phyloP scores from a whole-genome alignment of 2,888 invertebrate genomes.

The Eristalinus aeneus region DNA sequence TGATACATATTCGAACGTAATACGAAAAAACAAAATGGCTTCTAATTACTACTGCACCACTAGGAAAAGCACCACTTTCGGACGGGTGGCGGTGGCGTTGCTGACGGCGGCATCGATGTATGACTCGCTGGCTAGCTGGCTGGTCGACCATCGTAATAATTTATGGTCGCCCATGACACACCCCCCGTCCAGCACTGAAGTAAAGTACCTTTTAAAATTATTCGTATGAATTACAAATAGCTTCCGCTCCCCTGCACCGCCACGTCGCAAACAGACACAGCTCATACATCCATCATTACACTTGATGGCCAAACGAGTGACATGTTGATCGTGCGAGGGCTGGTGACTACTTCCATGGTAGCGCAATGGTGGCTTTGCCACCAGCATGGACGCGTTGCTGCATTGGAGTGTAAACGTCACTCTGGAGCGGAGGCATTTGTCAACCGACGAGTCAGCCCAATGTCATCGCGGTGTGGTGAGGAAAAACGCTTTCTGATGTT shows the following conservation, averaged over 20 bases:
- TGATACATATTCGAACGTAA: background rate
- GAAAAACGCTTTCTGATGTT: background rate
- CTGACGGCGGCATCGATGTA: background rate
- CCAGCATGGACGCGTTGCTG: slow-evolving; percentile 11
- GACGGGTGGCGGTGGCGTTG: background rate
- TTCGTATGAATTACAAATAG: slow-evolving; percentile 67
- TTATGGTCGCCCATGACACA: slow-evolving; percentile 54
- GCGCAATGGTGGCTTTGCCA: slow-evolving; percentile 51
- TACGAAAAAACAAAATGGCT: slow-evolving; percentile 55
- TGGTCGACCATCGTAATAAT: slow-evolving; percentile 51
- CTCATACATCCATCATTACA: slow-evolving; percentile 42
- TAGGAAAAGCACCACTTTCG: background rate
- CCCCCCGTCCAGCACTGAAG: slow-evolving; percentile 40
- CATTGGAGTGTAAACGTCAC: slow-evolving; percentile 40
- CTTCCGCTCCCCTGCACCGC: slow-evolving; percentile 38
- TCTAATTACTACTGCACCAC: slow-evolving; percentile 57
- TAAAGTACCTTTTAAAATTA: slow-evolving; percentile 61
- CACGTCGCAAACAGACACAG: background rate
- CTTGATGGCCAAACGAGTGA: slow-evolving; percentile 46
- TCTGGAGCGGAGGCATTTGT: slow-evolving; percentile 57
- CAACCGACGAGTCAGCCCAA: slow-evolving; percentile 52
- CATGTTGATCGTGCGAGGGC: slow-evolving; percentile 37
- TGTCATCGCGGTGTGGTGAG: slow-evolving; percentile 37
- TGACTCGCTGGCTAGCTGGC: slow-evolving; percentile 5
- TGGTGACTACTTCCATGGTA: slow-evolving; percentile 48